phyloP scores from a whole-genome alignment of 2,113 vertebrate species.

The Elachura formosa region DNA sequence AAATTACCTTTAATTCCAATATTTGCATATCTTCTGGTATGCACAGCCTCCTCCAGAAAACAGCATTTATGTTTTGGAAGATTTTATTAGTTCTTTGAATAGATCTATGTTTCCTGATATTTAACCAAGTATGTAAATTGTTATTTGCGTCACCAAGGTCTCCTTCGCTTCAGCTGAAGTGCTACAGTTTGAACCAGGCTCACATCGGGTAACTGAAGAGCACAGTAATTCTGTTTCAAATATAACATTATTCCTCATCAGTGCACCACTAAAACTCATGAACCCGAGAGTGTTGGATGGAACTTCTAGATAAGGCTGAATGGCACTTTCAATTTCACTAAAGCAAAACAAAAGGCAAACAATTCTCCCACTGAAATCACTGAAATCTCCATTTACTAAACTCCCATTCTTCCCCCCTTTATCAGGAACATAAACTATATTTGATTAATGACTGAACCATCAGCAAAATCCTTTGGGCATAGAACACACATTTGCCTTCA shows the following conservation, averaged over 20 bases:
- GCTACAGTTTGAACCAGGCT: not conserved
- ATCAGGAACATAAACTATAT: not conserved
- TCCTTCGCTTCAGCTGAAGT: not conserved
- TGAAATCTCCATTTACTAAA: not conserved
- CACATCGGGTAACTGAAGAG: not conserved
- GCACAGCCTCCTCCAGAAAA: not conserved
- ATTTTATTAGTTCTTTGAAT: not conserved
- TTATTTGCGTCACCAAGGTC: not conserved
- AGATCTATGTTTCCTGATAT: not conserved
- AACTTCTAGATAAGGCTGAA: not conserved
- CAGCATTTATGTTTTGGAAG: not conserved
- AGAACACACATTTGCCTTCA: not conserved
- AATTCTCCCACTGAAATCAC: not conserved
- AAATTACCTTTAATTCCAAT: constrained; percentile 20
- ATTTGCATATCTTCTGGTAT: not conserved
- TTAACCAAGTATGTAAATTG: not conserved
- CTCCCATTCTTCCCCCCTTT: not conserved
- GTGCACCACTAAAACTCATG: not conserved
- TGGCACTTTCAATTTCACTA: not conserved
- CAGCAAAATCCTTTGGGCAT: not conserved
- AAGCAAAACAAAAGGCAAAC: not conserved
- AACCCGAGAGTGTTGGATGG: not conserved
- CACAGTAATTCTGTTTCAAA: not conserved
- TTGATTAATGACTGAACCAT: not conserved
- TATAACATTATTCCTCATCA: not conserved